These are phyloP conservation scores for Grallaria varia DNA, from an alignment of 2,113 vertebrate genomes.

Conservation along the genomic window DNA sequence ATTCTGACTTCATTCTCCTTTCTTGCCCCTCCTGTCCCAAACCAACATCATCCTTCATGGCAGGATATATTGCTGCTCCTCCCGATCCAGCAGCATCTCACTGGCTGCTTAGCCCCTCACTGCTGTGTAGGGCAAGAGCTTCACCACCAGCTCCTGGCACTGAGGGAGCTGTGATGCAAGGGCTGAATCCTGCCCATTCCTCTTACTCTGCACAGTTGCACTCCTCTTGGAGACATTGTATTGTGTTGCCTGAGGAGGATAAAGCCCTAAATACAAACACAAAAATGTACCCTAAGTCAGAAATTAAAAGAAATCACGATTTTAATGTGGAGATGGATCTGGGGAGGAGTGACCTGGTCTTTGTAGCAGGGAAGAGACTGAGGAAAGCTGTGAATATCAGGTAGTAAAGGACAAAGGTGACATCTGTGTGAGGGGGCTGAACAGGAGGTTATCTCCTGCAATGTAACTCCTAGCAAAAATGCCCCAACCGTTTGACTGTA, in stretches of 20 bases:
- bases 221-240: neutral
- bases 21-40: neutral
- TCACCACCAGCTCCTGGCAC: neutral
- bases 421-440: neutral
- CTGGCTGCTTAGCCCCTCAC: accelerated
- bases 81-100: accelerated
- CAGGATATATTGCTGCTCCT: neutral
- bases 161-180: accelerated
- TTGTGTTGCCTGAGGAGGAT: neutral
- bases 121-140: neutral
- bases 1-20: neutral
- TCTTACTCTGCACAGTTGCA: neutral
- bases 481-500: too few relatives aligned
- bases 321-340: neutral
- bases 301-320: neutral
- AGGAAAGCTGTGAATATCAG: neutral
- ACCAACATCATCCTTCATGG: accelerated
- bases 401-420: neutral
- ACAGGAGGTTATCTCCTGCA: neutral
- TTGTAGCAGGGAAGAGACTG: neutral
- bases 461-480: neutral
- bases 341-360: neutral
- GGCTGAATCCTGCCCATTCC: neutral
- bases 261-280: neutral
- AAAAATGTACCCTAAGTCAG: neutral